phyloP scores from a whole-genome alignment of 2,797 vertebrate genomes.

The Enoplosus armatus region DNA sequence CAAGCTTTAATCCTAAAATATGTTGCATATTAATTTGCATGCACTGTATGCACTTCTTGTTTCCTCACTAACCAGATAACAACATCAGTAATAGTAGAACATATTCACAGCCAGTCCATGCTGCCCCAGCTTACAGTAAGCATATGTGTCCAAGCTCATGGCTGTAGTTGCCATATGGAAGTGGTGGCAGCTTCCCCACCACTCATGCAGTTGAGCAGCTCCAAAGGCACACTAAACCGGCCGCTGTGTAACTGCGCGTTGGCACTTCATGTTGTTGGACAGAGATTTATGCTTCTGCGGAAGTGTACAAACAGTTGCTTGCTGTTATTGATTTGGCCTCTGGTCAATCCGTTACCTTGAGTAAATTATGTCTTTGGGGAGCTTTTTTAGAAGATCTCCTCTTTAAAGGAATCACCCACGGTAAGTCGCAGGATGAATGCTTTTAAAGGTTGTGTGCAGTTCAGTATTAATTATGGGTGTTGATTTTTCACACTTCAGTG shows the following conservation, averaged over 20 bases:
- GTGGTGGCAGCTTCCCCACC: constrained; percentile 59
- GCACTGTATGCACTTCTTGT: background rate
- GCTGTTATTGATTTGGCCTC: constrained; percentile 70
- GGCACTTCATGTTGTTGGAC: constrained; percentile 57
- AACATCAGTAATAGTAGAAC: constrained; percentile 17
- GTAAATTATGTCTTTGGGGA: constrained; percentile 66
- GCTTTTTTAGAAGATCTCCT: constrained; percentile 44
- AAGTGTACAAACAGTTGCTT: constrained; percentile 59
- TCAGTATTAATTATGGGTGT: constrained; percentile 48
- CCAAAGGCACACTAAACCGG: constrained; percentile 37
- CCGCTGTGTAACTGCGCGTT: constrained; percentile 31
- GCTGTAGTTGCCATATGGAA: constrained; percentile 67
- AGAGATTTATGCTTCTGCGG: constrained; percentile 65
- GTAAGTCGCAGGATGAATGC: constrained; percentile 28
- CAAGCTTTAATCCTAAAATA: background rate
- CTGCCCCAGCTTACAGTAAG: constrained; percentile 38
- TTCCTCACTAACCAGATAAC: background rate
- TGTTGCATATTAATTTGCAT: constrained; percentile 2
- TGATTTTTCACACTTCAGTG: constrained; percentile 34
- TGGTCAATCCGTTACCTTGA: constrained; percentile 56
- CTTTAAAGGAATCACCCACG: constrained; percentile 57
- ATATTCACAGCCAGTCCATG: constrained; percentile 11
- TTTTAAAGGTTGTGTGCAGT: constrained; percentile 29
- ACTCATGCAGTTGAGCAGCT: constrained; percentile 58
- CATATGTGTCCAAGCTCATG: constrained; percentile 55